Conservation (phyloP, 2,113 vertebrate species). For the Tupaia tana region DNA sequence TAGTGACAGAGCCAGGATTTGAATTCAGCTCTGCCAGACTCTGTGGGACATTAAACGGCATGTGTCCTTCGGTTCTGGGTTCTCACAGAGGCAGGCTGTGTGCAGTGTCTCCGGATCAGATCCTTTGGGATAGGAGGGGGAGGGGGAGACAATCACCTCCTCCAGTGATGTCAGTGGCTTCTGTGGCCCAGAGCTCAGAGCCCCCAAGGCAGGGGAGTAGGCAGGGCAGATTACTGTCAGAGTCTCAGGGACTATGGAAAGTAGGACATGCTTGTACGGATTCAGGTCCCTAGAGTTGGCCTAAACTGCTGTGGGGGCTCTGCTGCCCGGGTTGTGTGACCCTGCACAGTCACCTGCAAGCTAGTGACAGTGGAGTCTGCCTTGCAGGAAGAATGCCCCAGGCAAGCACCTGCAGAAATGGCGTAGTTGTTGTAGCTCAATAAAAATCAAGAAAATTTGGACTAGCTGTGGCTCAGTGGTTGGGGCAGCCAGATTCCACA, state of each 20-base stretch:
- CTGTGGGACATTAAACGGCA: not conserved
- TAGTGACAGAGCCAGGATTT: not conserved
- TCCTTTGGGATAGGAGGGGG: not conserved
- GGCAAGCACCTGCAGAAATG: not conserved
- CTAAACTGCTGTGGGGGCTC: not conserved
- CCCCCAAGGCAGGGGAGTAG: too few species aligned
- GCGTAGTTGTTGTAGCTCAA: not conserved
- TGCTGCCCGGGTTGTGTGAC: not conserved
- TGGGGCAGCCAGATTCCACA: too few species aligned
- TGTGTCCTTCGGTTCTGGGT: not conserved
- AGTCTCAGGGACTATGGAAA: too few species aligned
- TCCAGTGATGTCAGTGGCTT: not conserved
- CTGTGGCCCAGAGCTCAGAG: not conserved
- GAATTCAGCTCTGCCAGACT: not conserved
- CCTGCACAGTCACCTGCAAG: not conserved
- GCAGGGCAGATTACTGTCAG: not conserved
- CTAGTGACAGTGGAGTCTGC: fast-evolving
- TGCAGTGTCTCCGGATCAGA: not conserved
- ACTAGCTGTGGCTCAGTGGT: too few species aligned
- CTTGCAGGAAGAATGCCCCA: fast-evolving
- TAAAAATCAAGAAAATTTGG: not conserved
- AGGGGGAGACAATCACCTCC: not conserved
- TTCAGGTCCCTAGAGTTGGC: not conserved
- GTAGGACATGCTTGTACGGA: not conserved
- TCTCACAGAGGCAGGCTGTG: not conserved